phyloP scores from a whole-genome alignment of 2,113 vertebrate genomes.

The Ancistrus triradiatus region DNA sequence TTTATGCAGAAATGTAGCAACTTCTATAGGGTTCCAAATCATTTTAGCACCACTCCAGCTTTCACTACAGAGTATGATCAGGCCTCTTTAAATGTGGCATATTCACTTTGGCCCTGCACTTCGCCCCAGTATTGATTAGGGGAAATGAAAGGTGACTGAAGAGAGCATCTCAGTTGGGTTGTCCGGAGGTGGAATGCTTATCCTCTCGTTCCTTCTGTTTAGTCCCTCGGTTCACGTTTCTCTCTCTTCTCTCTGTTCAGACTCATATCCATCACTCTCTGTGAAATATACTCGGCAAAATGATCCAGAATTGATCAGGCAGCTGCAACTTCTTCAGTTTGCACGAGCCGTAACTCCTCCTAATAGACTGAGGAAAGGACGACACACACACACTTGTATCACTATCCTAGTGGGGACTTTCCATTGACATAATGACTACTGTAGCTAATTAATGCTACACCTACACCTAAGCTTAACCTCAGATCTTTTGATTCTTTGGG shows the following conservation, averaged over 20 bases:
- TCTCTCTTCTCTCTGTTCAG: background rate
- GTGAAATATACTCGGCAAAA: slow-evolving; percentile 55
- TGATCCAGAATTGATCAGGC: slow-evolving; percentile 55
- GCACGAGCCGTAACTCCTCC: slow-evolving; percentile 51
- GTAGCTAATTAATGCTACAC: too few species aligned
- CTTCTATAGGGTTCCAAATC: too few species aligned
- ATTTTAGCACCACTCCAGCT: too few species aligned
- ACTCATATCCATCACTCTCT: slow-evolving; percentile 41
- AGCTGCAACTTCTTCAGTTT: slow-evolving; percentile 46
- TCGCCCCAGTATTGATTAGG: slow-evolving; percentile 48
- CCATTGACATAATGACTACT: too few species aligned
- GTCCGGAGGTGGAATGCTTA: background rate
- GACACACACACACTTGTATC: too few species aligned
- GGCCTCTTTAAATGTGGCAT: slow-evolving; percentile 59
- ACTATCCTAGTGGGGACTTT: too few species aligned
- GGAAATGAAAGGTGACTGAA: slow-evolving; percentile 42
- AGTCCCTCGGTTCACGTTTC: background rate
- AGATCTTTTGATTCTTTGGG: too few species aligned
- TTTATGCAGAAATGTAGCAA: too few species aligned
- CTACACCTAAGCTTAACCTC: too few species aligned
- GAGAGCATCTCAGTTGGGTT: background rate
- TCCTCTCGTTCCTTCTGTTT: background rate
- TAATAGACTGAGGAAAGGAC: slow-evolving; percentile 45
- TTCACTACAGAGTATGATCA: slow-evolving; percentile 53
- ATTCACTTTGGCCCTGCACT: slow-evolving; percentile 50